phyloP scores from a whole-genome alignment of 2,888 invertebrate genomes.

The Cepaea hortensis region DNA sequence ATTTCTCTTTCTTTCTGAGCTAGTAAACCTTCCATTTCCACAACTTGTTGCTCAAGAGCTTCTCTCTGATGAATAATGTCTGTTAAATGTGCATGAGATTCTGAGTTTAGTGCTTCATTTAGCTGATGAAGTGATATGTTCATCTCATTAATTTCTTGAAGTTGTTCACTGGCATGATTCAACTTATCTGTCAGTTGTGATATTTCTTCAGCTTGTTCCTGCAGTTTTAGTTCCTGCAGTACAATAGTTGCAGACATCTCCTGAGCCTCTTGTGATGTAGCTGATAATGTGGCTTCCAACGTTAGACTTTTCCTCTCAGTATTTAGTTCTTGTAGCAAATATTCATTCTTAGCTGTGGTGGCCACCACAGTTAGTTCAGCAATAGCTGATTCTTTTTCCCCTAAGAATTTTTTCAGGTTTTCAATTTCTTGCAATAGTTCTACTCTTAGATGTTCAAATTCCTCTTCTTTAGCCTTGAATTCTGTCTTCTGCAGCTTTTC shows the following conservation, averaged over 20 bases:
- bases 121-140: constrained; percentile 7
- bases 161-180: not conserved
- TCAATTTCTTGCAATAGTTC: constrained; percentile 22
- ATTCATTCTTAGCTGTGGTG: not conserved
- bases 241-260: constrained; percentile 13
- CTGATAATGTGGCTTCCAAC: constrained; percentile 13
- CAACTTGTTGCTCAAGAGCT: constrained; percentile 18
- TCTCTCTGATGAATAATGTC: constrained; percentile 14
- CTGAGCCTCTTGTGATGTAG: constrained; percentile 5
- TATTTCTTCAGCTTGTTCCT: constrained; percentile 14
- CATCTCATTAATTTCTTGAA: not conserved
- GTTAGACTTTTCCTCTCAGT: not conserved
- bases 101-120: not conserved
- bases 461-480: constrained; percentile 3
- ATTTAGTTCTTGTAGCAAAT: not conserved
- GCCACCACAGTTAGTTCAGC: not conserved
- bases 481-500: constrained; percentile 10
- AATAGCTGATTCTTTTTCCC: constrained; percentile 21
- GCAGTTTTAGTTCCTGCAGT: constrained; percentile 17
- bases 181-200: constrained; percentile 9
- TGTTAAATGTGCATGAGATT: not conserved
- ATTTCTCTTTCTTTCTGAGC: constrained; percentile 22
- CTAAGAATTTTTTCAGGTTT: not conserved
- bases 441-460: constrained; percentile 18
- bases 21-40: constrained; percentile 10